Percentiles rank a stretch among this genome's conserved stretches.
phyloP scores from a whole-genome alignment of 1,140 invertebrate species.

The Lepidotrigona ventralis region DNA sequence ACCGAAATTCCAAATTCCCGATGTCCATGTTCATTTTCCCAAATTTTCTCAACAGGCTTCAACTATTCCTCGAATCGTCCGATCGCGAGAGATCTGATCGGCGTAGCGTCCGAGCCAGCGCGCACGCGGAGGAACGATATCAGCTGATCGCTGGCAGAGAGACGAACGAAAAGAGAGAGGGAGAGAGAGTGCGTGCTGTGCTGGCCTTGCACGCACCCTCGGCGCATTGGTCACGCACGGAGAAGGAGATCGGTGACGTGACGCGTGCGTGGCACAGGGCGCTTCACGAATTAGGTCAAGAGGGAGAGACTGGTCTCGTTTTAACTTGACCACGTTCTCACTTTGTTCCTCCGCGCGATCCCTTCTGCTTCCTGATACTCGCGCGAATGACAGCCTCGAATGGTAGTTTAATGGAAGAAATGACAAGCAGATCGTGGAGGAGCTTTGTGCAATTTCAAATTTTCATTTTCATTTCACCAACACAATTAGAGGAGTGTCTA shows the following conservation, averaged over 20 bases:
- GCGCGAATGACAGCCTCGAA: no score
- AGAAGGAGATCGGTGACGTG: constrained; percentile 59
- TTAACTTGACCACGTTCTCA: constrained; percentile 58
- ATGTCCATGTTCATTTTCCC: no score
- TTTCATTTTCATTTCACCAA: no score
- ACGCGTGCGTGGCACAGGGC: constrained; percentile 64
- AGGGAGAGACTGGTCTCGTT: constrained; percentile 71
- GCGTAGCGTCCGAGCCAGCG: no score
- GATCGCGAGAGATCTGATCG: no score
- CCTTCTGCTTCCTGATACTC: background rate
- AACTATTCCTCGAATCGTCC: no score
- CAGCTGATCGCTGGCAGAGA: constrained; percentile 17
- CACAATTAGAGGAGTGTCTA: no score
- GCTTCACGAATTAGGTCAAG: constrained; percentile 73
- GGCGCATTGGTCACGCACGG: constrained; percentile 51
- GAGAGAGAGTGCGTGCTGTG: background rate
- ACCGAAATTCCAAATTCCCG: no score
- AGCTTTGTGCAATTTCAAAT: no score
- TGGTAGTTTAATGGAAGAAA: no score
- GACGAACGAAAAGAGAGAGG: background rate
- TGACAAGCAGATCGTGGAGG: no score
- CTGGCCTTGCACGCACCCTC: constrained; percentile 67
- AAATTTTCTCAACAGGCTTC: no score
- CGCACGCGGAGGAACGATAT: background rate
- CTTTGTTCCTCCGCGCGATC: constrained; percentile 12